These are phyloP conservation scores for Drosophila nr. perissopoda DNA, from an alignment of 2,888 invertebrate genomes.

Conservation along the genomic window DNA sequence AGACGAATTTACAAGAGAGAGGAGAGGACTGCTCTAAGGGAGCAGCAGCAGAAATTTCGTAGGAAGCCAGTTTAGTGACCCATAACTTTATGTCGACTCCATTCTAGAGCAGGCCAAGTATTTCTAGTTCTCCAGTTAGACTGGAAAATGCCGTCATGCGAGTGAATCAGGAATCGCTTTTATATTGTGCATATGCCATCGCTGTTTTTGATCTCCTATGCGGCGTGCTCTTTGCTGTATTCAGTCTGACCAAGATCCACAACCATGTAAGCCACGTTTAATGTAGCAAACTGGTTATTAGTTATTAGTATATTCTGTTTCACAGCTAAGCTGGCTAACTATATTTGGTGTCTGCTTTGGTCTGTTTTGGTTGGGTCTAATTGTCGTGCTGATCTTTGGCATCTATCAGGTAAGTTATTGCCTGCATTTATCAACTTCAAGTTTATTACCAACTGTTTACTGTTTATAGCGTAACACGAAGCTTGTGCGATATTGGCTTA, in stretches of 20 bases:
- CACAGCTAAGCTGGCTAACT: conserved; percentile 65
- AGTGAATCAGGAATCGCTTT: conserved; percentile 18
- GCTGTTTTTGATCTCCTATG: conserved; percentile 62
- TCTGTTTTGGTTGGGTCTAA: conserved; percentile 64
- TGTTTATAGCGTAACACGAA: conserved; percentile 39
- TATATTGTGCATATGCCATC: conserved; percentile 57
- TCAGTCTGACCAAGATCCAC: conserved; percentile 41
- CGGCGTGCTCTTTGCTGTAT: conserved; percentile 47
- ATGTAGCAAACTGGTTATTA: neutral
- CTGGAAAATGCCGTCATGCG: conserved; percentile 22
- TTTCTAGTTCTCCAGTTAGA: conserved; percentile 1
- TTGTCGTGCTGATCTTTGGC: conserved; percentile 50
- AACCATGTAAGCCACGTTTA: conserved; percentile 46
- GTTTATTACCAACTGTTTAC: neutral
- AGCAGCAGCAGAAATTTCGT: conserved; percentile 27
- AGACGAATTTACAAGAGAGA: conserved; percentile 23
- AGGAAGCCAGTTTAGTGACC: conserved; percentile 22
- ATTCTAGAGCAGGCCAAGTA: conserved; percentile 33
- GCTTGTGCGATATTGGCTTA: conserved; percentile 53
- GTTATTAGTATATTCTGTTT: neutral
- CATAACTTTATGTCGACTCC: neutral
- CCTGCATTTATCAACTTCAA: neutral
- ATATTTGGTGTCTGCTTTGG: conserved; percentile 58
- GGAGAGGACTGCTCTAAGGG: conserved; percentile 28
- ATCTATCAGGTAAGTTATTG: conserved; percentile 50